Conservation (phyloP, 2,797 vertebrate species). For the Microcaecilia unicolor region DNA sequence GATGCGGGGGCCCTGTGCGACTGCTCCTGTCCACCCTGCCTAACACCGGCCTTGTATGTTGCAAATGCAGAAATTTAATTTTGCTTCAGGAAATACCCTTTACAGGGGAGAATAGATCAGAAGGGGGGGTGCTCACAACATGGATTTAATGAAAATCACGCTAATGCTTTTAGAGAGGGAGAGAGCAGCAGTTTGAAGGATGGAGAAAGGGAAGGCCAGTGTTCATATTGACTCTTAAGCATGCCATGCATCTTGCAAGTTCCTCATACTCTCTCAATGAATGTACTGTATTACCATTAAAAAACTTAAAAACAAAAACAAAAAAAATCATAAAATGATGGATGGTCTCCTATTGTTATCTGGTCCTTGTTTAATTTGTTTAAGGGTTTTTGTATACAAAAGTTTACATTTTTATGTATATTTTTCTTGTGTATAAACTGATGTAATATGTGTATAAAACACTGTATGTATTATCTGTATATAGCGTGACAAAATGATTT, state of each 20-base stretch:
- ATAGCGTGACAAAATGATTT: constrained; percentile 98
- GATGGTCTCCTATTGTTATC: constrained; percentile 98
- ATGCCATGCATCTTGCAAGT: constrained; percentile 75
- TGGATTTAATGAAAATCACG: not conserved
- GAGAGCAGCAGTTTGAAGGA: constrained; percentile 11
- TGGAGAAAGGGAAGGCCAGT: constrained; percentile 22
- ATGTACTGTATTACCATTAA: constrained; percentile 98
- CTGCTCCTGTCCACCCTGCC: too few relatives aligned
- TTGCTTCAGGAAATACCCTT: too few relatives aligned
- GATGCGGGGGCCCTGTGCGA: too few relatives aligned
- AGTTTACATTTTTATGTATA: constrained; percentile 99
- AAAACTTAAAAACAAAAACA: constrained; percentile 59
- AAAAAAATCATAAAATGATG: constrained; percentile 86
- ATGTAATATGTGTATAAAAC: constrained; percentile 99
- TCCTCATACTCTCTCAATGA: constrained; percentile 94
- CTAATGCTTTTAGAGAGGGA: constrained; percentile 8
- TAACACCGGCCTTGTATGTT: too few relatives aligned
- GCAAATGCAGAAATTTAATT: constrained; percentile 21
- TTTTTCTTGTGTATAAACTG: constrained; percentile 99
- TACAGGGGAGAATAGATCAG: too few relatives aligned
- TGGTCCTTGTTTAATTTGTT: constrained; percentile 98
- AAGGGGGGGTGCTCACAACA: too few relatives aligned
- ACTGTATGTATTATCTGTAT: constrained; percentile 99
- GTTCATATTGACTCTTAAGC: constrained; percentile 60
- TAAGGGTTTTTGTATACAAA: constrained; percentile 99